A percentile compares a stretch with the other conserved stretches of the same genome.
These are phyloP conservation scores for Gobius niger DNA, from an alignment of 2,113 vertebrate species.

Conservation along the genomic window DNA sequence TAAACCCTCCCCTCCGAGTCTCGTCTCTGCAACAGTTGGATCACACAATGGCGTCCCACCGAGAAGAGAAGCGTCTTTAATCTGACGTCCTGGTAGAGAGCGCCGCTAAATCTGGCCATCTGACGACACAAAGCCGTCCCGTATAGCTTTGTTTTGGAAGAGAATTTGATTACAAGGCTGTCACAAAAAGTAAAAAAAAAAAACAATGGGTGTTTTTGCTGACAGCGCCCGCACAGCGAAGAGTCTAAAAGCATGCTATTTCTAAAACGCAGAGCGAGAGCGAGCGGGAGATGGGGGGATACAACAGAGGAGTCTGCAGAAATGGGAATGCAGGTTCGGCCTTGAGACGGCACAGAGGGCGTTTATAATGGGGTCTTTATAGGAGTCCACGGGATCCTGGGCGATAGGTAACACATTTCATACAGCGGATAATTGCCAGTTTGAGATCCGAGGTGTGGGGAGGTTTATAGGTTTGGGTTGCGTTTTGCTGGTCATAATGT, in stretches of 20 bases:
- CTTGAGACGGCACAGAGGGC: neutral
- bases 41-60: neutral
- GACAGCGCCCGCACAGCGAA: neutral
- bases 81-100: slow-evolving; percentile 36
- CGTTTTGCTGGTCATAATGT: neutral
- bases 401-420: too few species aligned
- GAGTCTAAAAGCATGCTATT: neutral
- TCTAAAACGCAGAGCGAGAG: neutral
- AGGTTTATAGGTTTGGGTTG: neutral
- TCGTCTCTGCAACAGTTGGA: neutral
- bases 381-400: neutral
- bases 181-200: neutral
- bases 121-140: slow-evolving; percentile 38
- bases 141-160: slow-evolving; percentile 40
- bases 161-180: slow-evolving; percentile 51
- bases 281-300: neutral
- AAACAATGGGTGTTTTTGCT: slow-evolving; percentile 50
- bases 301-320: neutral
- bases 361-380: neutral
- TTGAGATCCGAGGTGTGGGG: neutral
- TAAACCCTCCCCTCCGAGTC: neutral
- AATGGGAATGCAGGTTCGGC: neutral
- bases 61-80: slow-evolving; percentile 15
- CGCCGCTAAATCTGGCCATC: slow-evolving; percentile 41
- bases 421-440: neutral